These are phyloP conservation scores for Vulpes ferrilata DNA, from an alignment of 2,113 vertebrate species.

Conservation along the genomic window DNA sequence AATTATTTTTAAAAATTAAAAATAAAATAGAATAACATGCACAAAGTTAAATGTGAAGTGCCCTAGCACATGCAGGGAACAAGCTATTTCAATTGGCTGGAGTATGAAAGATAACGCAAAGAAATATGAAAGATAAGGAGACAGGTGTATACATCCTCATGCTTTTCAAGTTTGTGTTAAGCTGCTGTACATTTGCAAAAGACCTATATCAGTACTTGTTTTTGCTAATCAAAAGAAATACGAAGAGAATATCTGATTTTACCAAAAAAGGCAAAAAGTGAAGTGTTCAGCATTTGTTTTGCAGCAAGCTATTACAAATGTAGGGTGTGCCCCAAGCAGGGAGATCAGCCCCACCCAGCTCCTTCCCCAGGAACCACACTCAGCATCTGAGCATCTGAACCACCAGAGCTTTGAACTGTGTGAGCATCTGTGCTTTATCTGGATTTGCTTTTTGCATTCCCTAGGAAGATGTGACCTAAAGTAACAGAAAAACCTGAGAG, in stretches of 20 bases:
- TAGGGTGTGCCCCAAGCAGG: background rate
- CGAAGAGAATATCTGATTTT: background rate
- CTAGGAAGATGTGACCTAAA: background rate
- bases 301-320: background rate
- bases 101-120: constrained; percentile 13
- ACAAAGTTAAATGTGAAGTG: constrained; percentile 34
- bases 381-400: background rate
- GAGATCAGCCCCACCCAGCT: background rate
- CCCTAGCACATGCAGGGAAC: background rate
- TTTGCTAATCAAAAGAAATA: background rate
- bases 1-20: background rate
- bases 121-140: background rate
- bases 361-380: background rate
- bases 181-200: background rate
- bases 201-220: background rate
- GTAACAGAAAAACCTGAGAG: background rate
- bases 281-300: background rate
- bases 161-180: background rate
- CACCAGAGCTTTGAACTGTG: background rate
- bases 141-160: background rate
- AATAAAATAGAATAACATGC: background rate
- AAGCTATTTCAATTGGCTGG: background rate
- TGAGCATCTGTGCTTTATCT: background rate
- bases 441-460: background rate
- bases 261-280: background rate